Evolutionary conservation across 2,113 vertebrate species (phyloP).

Genomic region (Colossoma macropomum): DNA sequence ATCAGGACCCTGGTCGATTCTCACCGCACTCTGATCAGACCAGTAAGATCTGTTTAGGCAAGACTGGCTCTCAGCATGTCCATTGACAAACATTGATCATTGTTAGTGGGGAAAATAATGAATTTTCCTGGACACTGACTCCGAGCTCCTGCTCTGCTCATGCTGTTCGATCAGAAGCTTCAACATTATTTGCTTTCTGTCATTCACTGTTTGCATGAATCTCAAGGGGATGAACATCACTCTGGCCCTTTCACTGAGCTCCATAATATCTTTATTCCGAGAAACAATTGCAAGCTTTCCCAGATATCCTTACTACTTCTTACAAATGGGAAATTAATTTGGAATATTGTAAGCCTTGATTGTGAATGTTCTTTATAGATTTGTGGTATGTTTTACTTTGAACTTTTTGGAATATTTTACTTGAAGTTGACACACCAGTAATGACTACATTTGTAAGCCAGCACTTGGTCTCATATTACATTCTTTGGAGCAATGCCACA

Average conservation of each 20-base stretch:
- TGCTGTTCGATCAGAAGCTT: conserved; percentile 36
- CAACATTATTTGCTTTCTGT: conserved; percentile 24
- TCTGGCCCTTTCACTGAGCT: not conserved
- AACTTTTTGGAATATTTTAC: no score
- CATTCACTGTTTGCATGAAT: conserved; percentile 21
- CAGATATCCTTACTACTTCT: not conserved
- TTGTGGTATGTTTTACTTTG: no score
- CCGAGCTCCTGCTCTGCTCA: conserved; percentile 1
- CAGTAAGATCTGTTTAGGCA: conserved; percentile 46
- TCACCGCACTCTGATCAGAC: conserved; percentile 37
- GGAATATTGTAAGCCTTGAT: no score
- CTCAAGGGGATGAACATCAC: conserved; percentile 4
- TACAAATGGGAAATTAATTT: no score
- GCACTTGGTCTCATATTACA: no score
- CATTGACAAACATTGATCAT: conserved; percentile 55
- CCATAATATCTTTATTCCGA: not conserved
- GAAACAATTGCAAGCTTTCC: not conserved
- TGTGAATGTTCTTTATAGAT: no score
- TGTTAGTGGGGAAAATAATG: conserved; percentile 50
- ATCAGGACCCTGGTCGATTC: conserved; percentile 50
- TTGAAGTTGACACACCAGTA: no score
- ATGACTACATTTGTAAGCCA: no score
- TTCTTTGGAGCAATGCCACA: no score
- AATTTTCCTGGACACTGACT: conserved; percentile 42
- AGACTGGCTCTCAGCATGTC: conserved; percentile 39